Evolutionary conservation across 2,797 vertebrate species (phyloP).

Genomic region (Rhinogobio ventralis): DNA sequence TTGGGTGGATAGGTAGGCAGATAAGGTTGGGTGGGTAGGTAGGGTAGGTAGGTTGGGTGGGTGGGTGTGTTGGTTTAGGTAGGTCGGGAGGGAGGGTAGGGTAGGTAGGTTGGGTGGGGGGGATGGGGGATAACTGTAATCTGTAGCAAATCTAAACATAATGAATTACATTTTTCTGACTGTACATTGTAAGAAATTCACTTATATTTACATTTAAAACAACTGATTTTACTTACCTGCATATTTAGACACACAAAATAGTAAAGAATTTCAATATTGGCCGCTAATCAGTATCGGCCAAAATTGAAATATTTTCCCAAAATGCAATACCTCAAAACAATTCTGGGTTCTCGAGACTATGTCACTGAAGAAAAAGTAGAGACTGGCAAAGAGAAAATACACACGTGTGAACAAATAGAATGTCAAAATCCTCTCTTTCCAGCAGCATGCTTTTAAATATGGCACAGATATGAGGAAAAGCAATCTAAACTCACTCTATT

Average conservation of each 20-base stretch:
- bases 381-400: background rate
- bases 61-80: too few relatives aligned
- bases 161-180: too few relatives aligned
- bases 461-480: constrained; percentile 23
- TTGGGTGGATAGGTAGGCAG: too few relatives aligned
- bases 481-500: constrained; percentile 38
- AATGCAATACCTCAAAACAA: background rate
- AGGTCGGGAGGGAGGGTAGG: rapidly evolving
- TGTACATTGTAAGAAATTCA: too few relatives aligned
- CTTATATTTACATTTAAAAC: background rate
- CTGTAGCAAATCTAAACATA: background rate
- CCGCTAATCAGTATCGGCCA: background rate
- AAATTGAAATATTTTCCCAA: background rate
- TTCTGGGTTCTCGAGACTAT: background rate
- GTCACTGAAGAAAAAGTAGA: background rate
- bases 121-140: background rate
- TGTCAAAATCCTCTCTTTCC: background rate
- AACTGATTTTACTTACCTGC: background rate
- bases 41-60: too few relatives aligned
- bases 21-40: too few relatives aligned
- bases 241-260: background rate
- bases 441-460: constrained; percentile 2
- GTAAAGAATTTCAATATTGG: background rate
- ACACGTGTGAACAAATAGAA: constrained; percentile 2
- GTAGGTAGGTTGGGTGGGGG: too few relatives aligned